These are phyloP conservation scores for Eremobia ochroleuca DNA, from an alignment of 2,888 invertebrate genomes.

Conservation along the genomic window DNA sequence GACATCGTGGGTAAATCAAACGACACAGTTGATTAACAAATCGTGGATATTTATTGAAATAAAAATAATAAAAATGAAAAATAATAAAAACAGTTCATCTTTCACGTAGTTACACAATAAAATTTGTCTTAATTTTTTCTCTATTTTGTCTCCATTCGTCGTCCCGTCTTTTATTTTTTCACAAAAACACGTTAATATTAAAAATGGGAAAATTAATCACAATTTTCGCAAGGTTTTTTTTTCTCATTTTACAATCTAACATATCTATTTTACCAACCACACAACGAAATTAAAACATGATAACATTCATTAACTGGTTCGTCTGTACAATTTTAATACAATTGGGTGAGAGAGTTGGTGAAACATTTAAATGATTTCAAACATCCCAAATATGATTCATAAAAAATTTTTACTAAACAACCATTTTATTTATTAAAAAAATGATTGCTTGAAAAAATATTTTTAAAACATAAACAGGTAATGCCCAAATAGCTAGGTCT, in stretches of 20 bases:
- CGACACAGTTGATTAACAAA: slow-evolving; percentile 87
- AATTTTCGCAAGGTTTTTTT: slow-evolving; percentile 38
- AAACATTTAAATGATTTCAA: slow-evolving; percentile 52
- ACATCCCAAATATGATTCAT: slow-evolving; percentile 44
- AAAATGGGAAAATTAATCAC: slow-evolving; percentile 46
- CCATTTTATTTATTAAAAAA: slow-evolving; percentile 14
- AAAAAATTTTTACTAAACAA: slow-evolving; percentile 65
- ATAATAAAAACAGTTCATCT: slow-evolving; percentile 91
- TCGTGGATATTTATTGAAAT: slow-evolving; percentile 91
- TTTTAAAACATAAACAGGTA: slow-evolving; percentile 41
- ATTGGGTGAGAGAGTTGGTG: slow-evolving; percentile 45
- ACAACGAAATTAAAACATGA: slow-evolving; percentile 62
- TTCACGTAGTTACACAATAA: slow-evolving; percentile 90
- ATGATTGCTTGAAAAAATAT: slow-evolving; percentile 61
- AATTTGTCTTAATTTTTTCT: slow-evolving; percentile 89
- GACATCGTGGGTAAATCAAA: slow-evolving; percentile 77
- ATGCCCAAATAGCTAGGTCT: slow-evolving; percentile 70
- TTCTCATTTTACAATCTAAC: slow-evolving; percentile 60
- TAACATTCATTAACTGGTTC: slow-evolving; percentile 53
- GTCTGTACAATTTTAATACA: slow-evolving; percentile 61
- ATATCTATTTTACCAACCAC: slow-evolving; percentile 64
- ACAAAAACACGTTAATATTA: slow-evolving; percentile 33
- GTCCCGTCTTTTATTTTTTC: slow-evolving; percentile 52
- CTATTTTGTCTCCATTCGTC: slow-evolving; percentile 85
- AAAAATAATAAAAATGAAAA: slow-evolving; percentile 91